Conservation (phyloP, 1,140 invertebrate species). For the Formica selysi region DNA sequence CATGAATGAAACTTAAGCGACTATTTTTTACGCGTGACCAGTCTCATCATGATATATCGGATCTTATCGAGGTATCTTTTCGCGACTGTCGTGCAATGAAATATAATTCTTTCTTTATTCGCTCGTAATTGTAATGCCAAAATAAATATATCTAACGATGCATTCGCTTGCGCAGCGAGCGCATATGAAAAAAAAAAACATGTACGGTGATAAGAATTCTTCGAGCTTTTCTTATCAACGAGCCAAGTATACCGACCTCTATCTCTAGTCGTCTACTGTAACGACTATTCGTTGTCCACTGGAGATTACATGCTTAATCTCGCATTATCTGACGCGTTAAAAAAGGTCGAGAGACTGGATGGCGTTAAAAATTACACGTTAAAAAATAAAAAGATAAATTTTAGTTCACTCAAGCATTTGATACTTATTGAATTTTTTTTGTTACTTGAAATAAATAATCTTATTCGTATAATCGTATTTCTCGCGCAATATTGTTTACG, state of each 20-base stretch:
- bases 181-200: not conserved
- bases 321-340: not conserved
- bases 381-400: not conserved
- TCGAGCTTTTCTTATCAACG: constrained; percentile 59
- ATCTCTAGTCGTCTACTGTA: constrained; percentile 32
- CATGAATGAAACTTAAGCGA: not conserved
- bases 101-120: not conserved
- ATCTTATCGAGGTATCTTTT: not conserved
- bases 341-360: not conserved
- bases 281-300: constrained; percentile 54
- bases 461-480: not conserved
- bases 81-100: not conserved
- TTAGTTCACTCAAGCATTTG: not conserved
- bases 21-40: not conserved
- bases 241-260: constrained; percentile 26
- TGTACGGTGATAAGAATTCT: constrained; percentile 47
- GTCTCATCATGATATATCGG: not conserved
- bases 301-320: constrained; percentile 31
- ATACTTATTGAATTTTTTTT: not conserved
- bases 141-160: constrained; percentile 38
- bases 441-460: not conserved
- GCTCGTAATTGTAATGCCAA: not conserved
- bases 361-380: not conserved
- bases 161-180: constrained; percentile 18
- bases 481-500: not conserved